Percentiles rank a stretch among this genome's conserved stretches.
phyloP scores from a whole-genome alignment of 2,113 vertebrate species.

The Stictonetta naevosa region DNA sequence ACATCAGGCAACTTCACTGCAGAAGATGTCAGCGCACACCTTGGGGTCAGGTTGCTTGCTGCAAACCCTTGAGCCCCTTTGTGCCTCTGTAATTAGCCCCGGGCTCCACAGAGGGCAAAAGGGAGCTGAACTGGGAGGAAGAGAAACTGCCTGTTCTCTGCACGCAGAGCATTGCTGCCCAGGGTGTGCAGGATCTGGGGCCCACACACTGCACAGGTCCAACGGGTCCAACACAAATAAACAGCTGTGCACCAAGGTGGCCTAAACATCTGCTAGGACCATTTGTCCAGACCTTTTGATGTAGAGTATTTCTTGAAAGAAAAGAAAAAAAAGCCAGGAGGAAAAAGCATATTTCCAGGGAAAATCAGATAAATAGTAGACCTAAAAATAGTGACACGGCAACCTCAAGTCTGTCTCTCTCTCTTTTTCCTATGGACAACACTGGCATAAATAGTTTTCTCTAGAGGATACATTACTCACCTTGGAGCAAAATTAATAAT shows the following conservation, averaged over 20 bases:
- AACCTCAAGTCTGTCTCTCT: background rate
- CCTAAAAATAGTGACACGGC: background rate
- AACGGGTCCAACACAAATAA: background rate
- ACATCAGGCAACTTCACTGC: background rate
- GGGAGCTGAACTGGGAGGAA: background rate
- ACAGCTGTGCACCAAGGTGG: background rate
- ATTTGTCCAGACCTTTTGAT: background rate
- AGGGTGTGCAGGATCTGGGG: background rate
- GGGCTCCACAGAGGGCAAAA: background rate
- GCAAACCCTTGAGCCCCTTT: background rate
- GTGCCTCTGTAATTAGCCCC: background rate
- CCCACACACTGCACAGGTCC: background rate
- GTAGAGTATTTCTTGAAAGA: background rate
- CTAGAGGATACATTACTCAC: background rate
- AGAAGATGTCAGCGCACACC: background rate
- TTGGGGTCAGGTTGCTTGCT: background rate
- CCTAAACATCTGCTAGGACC: conserved; percentile 16
- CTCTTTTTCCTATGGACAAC: background rate
- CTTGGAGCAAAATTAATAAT: background rate
- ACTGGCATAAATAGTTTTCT: background rate
- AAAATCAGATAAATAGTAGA: background rate
- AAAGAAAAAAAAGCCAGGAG: background rate
- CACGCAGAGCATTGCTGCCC: background rate
- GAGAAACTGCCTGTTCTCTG: background rate
- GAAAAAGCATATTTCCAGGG: background rate